Evolutionary conservation across 2,888 invertebrate species (phyloP), one percentile per base, ranked within the genome.

Genomic region (Phaedon cochleariae): DNA sequence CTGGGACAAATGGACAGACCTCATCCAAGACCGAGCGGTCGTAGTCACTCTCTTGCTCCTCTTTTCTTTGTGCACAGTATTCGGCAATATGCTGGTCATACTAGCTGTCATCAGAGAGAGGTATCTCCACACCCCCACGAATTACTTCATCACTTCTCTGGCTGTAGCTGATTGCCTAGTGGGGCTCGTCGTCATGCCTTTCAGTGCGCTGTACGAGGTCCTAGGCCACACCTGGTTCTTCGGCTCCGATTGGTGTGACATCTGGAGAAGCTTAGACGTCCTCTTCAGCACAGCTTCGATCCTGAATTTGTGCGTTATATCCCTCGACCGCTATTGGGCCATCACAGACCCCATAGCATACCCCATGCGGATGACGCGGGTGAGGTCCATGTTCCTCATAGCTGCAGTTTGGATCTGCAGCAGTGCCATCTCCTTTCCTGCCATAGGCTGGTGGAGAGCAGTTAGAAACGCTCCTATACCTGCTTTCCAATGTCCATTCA

Each of bases 271-370:
- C 0, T 83, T 98, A 70, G 98, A 99, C 81, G 98, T 99, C 1
- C 88, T 98, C 1, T 98, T 97, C 76, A 96, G 96, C 77, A 98
- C 99, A 0, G 98, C 98, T 4, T 97, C 97, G 10, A 99, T 99
- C 76, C 87, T 98, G 57, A 98, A 98, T 84, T 86, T 99, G 60
- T 98, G 98, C 84, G 97, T 98, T 29, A 99, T 98, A 77, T 96
- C 96, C 0, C 83, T 98, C 77, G 98, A 98, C 82, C 90, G 97
- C 17, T 99, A 98, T 84, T 97, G 98, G 97, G 98, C 98, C 51
- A 98, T 98, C 69, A 97, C 97, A 12, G 97, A 98, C 84, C 98
- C 99, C 0, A 97, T 99, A 73, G 41, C 95, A 53, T 99, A 99
- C 84, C 97, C 98, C 1, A 94, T 93, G 85, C 88, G 92, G 70